These are phyloP conservation scores for Baccha elongata DNA, from an alignment of 2,888 invertebrate genomes.

Conservation along the genomic window DNA sequence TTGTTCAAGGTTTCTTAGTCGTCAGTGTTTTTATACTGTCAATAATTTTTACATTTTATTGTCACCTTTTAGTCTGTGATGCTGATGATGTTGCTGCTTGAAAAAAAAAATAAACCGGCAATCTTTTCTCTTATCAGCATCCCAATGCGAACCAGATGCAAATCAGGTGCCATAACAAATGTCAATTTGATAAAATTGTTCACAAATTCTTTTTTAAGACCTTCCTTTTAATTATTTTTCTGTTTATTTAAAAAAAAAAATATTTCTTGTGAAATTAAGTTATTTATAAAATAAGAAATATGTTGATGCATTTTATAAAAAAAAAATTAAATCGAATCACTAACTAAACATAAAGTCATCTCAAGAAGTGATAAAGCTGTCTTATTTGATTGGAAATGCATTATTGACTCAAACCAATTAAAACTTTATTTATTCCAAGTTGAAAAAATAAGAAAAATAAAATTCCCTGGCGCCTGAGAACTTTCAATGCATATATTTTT, in stretches of 20 bases:
- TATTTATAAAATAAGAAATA: no score
- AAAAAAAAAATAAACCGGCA: slow-evolving; percentile 32
- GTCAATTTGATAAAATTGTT: slow-evolving; percentile 51
- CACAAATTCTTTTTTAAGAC: slow-evolving; percentile 9
- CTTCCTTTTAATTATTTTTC: not conserved
- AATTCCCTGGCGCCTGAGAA: slow-evolving; percentile 37
- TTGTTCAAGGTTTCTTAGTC: slow-evolving; percentile 24
- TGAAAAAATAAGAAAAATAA: not conserved
- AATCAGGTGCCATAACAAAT: slow-evolving; percentile 62
- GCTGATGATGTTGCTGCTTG: not conserved
- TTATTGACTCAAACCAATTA: not conserved
- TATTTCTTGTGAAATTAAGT: slow-evolving; percentile 3
- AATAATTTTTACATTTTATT: slow-evolving; percentile 46
- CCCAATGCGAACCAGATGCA: slow-evolving; percentile 41
- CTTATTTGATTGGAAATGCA: slow-evolving; percentile 14
- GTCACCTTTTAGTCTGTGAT: slow-evolving; percentile 40
- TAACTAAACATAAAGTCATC: no score
- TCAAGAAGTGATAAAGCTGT: not conserved
- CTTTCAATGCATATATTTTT: slow-evolving; percentile 13
- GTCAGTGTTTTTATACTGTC: slow-evolving; percentile 17
- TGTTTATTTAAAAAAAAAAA: not conserved
- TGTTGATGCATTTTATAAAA: no score
- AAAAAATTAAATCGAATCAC: no score
- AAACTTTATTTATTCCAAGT: slow-evolving; percentile 1
- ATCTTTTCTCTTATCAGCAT: slow-evolving; percentile 38